Evolutionary conservation across 2,113 vertebrate genomes (phyloP).

Genomic region (Phylloscopus trochiloides): DNA sequence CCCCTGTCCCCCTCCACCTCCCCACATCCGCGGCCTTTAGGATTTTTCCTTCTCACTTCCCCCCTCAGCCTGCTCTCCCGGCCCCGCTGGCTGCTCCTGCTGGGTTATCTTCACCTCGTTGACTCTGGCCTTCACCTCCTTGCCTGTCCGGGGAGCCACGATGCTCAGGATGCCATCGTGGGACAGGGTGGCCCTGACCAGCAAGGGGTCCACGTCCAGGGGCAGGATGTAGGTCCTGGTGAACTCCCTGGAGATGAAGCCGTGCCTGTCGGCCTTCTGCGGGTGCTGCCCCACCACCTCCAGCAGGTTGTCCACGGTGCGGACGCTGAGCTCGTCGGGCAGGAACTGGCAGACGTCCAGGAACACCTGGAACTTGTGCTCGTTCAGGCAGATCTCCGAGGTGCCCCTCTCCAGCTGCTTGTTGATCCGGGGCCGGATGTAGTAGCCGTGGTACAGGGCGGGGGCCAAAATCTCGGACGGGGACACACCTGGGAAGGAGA

Average conservation of each 20-base stretch:
- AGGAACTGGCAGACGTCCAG: conserved; percentile 87
- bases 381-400: conserved; percentile 78
- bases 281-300: conserved; percentile 82
- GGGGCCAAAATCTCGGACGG: conserved; percentile 81
- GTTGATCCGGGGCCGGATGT: conserved; percentile 78
- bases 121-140: conserved; percentile 70
- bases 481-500: conserved; percentile 72
- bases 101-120: conserved; percentile 74
- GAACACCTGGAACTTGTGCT: conserved; percentile 82
- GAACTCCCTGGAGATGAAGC: conserved; percentile 84
- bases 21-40: neutral
- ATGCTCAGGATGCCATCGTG: conserved; percentile 84
- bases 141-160: conserved; percentile 77
- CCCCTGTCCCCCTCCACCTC: neutral
- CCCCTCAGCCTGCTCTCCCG: conserved; percentile 17
- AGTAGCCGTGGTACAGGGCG: conserved; percentile 86
- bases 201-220: conserved; percentile 80
- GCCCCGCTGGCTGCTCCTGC: conserved; percentile 34
- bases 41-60: conserved; percentile 13
- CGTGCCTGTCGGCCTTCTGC: conserved; percentile 82
- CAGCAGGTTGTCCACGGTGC: conserved; percentile 86
- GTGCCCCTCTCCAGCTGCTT: conserved; percentile 80
- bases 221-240: conserved; percentile 87
- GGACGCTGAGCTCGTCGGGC: conserved; percentile 80
- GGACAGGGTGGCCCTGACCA: conserved; percentile 78